Evolutionary conservation across 2,888 invertebrate species (phyloP).

Genomic region (Anticlea derivata): DNA sequence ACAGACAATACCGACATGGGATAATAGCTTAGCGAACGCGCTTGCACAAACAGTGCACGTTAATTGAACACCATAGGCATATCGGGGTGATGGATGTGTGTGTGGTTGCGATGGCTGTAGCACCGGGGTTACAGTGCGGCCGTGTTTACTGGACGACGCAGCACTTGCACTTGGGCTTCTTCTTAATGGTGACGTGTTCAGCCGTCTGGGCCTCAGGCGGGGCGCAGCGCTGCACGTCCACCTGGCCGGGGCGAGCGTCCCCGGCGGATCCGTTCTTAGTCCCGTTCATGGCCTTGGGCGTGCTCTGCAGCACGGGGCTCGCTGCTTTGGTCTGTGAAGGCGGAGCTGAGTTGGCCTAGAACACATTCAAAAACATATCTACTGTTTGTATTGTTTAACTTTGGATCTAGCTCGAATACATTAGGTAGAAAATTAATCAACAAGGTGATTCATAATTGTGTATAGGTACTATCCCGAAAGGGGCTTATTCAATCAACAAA

Average conservation of each 20-base stretch:
- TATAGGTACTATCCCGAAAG: too few species aligned
- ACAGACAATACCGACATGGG: slow-evolving; percentile 9
- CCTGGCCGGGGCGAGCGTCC: slow-evolving; percentile 76
- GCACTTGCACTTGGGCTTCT: slow-evolving; percentile 97
- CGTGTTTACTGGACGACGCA: slow-evolving; percentile 95
- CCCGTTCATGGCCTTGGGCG: slow-evolving; percentile 74
- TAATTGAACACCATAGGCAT: slow-evolving; percentile 49
- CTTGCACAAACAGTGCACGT: slow-evolving; percentile 48
- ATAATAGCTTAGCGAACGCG: slow-evolving; percentile 36
- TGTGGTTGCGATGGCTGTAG: slow-evolving; percentile 43
- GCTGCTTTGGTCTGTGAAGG: slow-evolving; percentile 69
- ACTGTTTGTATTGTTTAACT: too few species aligned
- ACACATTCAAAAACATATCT: slow-evolving; percentile 11
- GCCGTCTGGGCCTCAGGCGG: slow-evolving; percentile 92
- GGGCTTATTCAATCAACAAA: too few species aligned
- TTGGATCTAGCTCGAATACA: too few species aligned
- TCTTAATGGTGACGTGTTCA: slow-evolving; percentile 96
- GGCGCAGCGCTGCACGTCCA: slow-evolving; percentile 89
- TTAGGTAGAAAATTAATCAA: too few species aligned
- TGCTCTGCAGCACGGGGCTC: slow-evolving; percentile 62
- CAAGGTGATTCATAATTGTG: too few species aligned
- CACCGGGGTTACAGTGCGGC: slow-evolving; percentile 49
- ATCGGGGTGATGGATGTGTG: slow-evolving; percentile 32
- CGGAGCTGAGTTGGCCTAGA: slow-evolving; percentile 60
- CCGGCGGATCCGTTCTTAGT: slow-evolving; percentile 74